Conservation (phyloP, 2,797 vertebrate species). For the Florisuga fusca region DNA sequence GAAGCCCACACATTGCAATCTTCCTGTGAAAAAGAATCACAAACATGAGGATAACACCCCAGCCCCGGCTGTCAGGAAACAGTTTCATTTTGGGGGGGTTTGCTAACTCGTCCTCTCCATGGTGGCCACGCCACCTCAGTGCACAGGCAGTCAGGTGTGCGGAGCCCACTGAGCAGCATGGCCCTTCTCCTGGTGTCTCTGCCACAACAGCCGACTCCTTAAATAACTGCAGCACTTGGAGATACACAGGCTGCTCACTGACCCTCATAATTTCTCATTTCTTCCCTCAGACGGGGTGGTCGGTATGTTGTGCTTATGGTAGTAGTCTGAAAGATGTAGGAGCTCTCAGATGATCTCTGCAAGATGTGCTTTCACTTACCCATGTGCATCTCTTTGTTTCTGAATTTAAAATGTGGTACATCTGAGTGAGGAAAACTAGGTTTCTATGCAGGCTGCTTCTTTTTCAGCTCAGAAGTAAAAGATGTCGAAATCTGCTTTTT, state of each 20-base stretch:
- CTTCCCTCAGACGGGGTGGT: conserved; percentile 52
- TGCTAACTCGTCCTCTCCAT: not conserved
- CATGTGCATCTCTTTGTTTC: conserved; percentile 72
- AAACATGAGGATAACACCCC: conserved; percentile 70
- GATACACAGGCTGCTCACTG: conserved; percentile 16
- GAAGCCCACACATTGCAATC: conserved; percentile 57
- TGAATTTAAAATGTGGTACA: conserved; percentile 71
- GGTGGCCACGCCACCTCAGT: conserved; percentile 25
- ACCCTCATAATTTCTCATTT: conserved; percentile 72
- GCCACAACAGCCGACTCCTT: not conserved
- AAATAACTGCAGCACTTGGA: conserved; percentile 26
- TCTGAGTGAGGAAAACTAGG: conserved; percentile 58
- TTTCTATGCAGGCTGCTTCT: conserved; percentile 62
- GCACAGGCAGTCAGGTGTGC: conserved; percentile 1
- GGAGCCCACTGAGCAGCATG: not conserved
- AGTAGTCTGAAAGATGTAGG: conserved; percentile 43
- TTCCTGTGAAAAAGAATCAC: conserved; percentile 71
- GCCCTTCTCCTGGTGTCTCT: not conserved
- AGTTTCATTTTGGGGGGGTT: not conserved
- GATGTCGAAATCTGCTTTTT: conserved; percentile 9
- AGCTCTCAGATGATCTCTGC: conserved; percentile 49
- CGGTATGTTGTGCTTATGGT: conserved; percentile 33
- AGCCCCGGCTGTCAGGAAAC: conserved; percentile 53
- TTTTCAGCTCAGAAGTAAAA: conserved; percentile 55
- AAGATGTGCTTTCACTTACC: conserved; percentile 66